phyloP scores from a whole-genome alignment of 2,113 vertebrate species.

The Epinephelus fuscoguttatus region DNA sequence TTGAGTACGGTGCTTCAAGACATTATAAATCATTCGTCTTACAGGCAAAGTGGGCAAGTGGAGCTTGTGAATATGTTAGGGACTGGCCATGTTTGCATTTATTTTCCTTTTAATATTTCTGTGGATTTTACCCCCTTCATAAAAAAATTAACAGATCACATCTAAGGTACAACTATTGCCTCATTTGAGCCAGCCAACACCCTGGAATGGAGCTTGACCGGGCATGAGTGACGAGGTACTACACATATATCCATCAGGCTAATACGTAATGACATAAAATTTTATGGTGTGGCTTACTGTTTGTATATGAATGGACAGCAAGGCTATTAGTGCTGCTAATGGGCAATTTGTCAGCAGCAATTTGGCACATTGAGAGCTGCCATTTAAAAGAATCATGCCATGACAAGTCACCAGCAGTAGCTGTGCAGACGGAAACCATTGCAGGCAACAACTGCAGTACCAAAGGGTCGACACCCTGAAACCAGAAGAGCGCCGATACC shows the following conservation, averaged over 20 bases:
- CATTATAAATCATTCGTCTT: neutral
- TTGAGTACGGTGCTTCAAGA: neutral
- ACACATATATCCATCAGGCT: constrained; percentile 34
- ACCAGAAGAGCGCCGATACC: neutral
- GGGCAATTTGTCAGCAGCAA: constrained; percentile 28
- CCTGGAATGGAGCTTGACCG: neutral
- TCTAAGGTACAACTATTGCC: neutral
- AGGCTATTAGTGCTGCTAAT: constrained; percentile 48
- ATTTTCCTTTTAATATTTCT: neutral
- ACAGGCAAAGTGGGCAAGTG: neutral
- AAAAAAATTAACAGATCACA: neutral
- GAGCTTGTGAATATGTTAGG: neutral
- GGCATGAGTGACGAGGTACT: neutral
- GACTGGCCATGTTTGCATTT: neutral
- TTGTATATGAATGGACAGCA: constrained; percentile 44
- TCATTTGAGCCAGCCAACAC: neutral
- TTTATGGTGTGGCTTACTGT: constrained; percentile 38
- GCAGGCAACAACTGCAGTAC: neutral
- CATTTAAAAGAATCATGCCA: constrained; percentile 4
- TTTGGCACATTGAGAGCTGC: constrained; percentile 29
- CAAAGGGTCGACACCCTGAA: neutral
- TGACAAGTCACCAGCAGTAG: constrained; percentile 5
- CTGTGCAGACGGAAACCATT: neutral
- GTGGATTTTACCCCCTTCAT: neutral
- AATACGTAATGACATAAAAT: constrained; percentile 45